Evolutionary conservation across 2,113 vertebrate species (phyloP).

Genomic region (Heteronetta atricapilla): DNA sequence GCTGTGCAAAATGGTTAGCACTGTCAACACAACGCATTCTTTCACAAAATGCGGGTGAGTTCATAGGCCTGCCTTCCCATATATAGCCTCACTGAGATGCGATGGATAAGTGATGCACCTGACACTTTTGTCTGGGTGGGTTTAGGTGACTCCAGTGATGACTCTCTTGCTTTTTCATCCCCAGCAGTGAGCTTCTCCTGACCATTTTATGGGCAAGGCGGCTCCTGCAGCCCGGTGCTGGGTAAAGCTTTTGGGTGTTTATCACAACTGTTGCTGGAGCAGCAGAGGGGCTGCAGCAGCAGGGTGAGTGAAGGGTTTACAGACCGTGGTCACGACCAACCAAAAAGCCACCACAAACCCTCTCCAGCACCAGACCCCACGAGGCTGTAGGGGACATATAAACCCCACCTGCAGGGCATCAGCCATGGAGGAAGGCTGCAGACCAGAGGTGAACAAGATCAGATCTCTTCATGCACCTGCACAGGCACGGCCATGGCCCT

Average conservation of each 20-base stretch:
- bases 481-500: rapidly evolving
- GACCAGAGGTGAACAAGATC: rapidly evolving
- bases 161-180: neutral
- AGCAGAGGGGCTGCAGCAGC: neutral
- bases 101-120: neutral
- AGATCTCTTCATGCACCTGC: neutral
- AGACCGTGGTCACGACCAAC: neutral
- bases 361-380: no score
- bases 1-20: slow-evolving; percentile 10
- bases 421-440: neutral
- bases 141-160: neutral
- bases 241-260: no score
- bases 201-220: neutral
- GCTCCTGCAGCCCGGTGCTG: neutral
- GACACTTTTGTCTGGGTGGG: neutral
- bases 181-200: neutral
- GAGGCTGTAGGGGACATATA: neutral
- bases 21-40: slow-evolving; percentile 23
- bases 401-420: no score
- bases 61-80: neutral
- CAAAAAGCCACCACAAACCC: neutral
- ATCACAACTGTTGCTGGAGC: neutral
- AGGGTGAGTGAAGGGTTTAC: neutral
- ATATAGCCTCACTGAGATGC: rapidly evolving
- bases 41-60: neutral